These are phyloP conservation scores for Cephus pygmeus DNA, from an alignment of 2,888 invertebrate genomes.

Conservation along the genomic window DNA sequence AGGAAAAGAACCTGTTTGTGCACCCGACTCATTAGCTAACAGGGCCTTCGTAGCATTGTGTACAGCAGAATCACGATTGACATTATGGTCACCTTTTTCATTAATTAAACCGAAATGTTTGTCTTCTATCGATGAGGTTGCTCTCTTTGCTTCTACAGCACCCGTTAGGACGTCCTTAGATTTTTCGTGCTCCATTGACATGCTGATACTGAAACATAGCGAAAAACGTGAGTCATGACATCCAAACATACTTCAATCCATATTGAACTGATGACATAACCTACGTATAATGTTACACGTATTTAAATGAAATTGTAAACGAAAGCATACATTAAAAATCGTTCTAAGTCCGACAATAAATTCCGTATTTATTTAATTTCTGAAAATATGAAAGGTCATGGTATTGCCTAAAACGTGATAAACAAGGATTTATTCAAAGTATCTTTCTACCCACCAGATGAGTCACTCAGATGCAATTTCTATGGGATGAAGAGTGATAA, in stretches of 20 bases:
- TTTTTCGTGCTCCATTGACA: neutral
- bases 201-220: neutral
- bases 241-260: constrained; percentile 6
- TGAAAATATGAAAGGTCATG: neutral
- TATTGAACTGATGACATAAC: constrained; percentile 18
- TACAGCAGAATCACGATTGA: constrained; percentile 2
- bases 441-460: neutral
- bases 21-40: constrained; percentile 27
- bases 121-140: constrained; percentile 23
- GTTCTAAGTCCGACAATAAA: too few species aligned
- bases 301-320: neutral
- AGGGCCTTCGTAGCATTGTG: constrained; percentile 24
- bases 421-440: neutral
- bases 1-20: constrained; percentile 12
- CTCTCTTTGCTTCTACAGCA: constrained; percentile 14
- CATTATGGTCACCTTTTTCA: constrained; percentile 19
- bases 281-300: neutral
- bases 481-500: neutral
- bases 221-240: neutral
- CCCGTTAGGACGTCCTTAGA: neutral
- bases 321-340: neutral
- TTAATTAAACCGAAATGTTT: constrained; percentile 27
- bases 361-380: neutral
- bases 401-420: neutral
- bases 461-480: neutral